Evolutionary conservation across 1,140 invertebrate species (phyloP).

Genomic region (Megathymus violae): DNA sequence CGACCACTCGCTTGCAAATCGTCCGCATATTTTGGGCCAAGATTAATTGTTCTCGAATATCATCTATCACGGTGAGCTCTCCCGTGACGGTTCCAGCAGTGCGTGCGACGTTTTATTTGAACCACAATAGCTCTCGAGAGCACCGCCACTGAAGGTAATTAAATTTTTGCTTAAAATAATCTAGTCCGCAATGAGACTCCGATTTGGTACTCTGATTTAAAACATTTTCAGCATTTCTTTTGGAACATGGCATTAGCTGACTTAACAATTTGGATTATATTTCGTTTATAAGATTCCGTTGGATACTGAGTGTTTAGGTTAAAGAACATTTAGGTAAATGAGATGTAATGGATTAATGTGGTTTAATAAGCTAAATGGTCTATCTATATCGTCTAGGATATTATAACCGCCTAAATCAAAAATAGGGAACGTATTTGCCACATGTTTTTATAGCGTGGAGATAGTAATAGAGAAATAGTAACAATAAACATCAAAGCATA

Average conservation of each 20-base stretch:
- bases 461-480: no score
- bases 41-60: slow-evolving; percentile 83
- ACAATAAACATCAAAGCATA: no score
- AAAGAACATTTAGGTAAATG: background rate
- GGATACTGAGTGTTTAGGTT: background rate
- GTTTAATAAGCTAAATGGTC: no score
- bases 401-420: no score
- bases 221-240: slow-evolving; percentile 3
- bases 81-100: slow-evolving; percentile 75
- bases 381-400: background rate
- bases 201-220: slow-evolving; percentile 1
- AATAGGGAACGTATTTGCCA: no score
- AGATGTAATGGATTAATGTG: background rate
- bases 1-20: slow-evolving; percentile 80
- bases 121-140: slow-evolving; percentile 64
- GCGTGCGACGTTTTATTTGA: slow-evolving; percentile 79
- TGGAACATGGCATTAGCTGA: background rate
- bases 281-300: background rate
- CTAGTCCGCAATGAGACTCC: slow-evolving; percentile 25
- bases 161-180: slow-evolving; percentile 63
- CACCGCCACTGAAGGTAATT: slow-evolving; percentile 58
- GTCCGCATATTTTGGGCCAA: slow-evolving; percentile 82
- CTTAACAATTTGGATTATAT: background rate
- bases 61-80: slow-evolving; percentile 81
- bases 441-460: no score